Base-by-base conservation (phyloP, 1,140 invertebrate genomes). In the Eciton burchellii region DNA sequence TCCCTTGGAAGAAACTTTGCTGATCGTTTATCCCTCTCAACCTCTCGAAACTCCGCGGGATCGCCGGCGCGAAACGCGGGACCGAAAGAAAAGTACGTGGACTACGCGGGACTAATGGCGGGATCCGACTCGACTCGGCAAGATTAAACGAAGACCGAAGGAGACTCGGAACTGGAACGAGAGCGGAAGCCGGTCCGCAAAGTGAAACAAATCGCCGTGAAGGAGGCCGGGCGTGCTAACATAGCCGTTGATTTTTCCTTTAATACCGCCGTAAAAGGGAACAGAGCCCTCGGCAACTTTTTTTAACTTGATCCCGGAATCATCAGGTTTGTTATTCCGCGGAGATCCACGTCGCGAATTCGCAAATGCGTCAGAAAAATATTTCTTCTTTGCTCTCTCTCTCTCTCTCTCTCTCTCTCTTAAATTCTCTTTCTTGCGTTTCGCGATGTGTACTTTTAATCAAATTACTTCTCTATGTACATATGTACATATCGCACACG, bases 121-220 rank as follows among this genome's bases (percentile, higher is more conserved):
- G 79, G 83, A 87, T 87, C 56, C 66, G 35, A 83, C 79, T 81
- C 71, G 56, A 73, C 63, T 87, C 73, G 79, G 43, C 49, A 85
- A 88, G 86, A 88, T 88, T 88, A 85, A 88, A 85, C 73, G 87
- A 85, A 59, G 56, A 85, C 76, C 79, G 86, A 88, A 88, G 85
- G 83, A 62, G 62, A 82, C 49, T 59, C 73, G 79, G 81, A 85
- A 85, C 41, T 74, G 52, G 83, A 59, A 56, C 73, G 70, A 85
- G 68, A 66, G 68, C 79, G 62, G 73, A 71, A 70, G 60, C 66
- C 66, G n/a, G 56, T 1, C 52, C 74, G 81, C 84, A 85, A 88
- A 88, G 86, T 88, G 86, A 88, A 88, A 88, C 87, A 88, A 88
- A 88, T 88, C 82, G 79, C 84, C 70, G 59, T 60, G 73, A 85